Percentiles rank a stretch among this genome's conserved stretches.
Evolutionary conservation across 2,113 vertebrate species (phyloP).

Genomic region (Gopherus flavomarginatus): DNA sequence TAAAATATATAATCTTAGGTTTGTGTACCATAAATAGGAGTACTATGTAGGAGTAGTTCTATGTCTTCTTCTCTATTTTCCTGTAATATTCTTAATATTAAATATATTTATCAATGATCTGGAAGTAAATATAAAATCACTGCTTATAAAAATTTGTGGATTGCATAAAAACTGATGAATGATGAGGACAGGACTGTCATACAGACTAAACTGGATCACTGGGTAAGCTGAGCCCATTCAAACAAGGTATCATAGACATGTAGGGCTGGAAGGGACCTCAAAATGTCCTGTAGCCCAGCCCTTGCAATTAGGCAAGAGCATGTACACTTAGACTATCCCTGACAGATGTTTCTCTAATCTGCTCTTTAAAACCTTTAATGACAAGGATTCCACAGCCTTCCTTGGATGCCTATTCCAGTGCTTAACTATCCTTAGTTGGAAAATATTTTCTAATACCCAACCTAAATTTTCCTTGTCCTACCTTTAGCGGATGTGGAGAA

Average conservation of each 20-base stretch:
- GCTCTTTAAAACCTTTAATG: no score
- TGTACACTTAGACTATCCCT: background rate
- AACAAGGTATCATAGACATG: background rate
- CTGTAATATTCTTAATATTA: background rate
- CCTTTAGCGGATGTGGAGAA: background rate
- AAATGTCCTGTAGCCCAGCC: background rate
- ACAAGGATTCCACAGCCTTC: background rate
- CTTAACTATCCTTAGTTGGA: background rate
- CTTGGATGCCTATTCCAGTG: background rate
- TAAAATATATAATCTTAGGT: background rate
- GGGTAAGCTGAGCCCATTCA: background rate
- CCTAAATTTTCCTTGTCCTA: background rate
- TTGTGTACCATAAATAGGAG: background rate
- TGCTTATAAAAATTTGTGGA: background rate
- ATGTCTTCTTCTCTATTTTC: background rate
- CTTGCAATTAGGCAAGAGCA: background rate
- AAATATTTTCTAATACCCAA: background rate
- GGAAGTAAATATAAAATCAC: background rate
- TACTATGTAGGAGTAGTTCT: accelerated
- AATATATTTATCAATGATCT: background rate
- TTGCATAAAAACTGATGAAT: background rate
- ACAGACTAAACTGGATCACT: background rate
- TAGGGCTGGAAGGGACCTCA: background rate
- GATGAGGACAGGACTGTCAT: background rate
- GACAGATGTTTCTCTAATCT: no score